phyloP scores from a whole-genome alignment of 2,797 vertebrate genomes.

The Meda fulgida region DNA sequence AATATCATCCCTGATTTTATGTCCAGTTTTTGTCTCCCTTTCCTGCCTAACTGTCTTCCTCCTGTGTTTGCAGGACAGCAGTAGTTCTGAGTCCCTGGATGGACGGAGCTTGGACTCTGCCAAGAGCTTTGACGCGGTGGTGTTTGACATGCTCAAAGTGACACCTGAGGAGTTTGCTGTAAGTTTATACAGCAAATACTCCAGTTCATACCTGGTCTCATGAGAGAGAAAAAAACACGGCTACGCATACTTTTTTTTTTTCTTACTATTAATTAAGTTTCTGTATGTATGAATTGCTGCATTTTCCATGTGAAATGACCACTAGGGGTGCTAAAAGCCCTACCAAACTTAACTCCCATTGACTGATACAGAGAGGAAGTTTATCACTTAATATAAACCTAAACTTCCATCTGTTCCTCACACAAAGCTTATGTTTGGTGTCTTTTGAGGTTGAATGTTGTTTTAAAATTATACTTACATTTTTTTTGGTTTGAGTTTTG shows the following conservation, averaged over 20 bases:
- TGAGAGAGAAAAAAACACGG: background rate
- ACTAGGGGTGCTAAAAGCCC: background rate
- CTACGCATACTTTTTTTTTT: background rate
- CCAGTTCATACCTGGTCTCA: background rate
- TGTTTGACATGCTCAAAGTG: slow-evolving; percentile 96
- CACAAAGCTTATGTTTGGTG: background rate
- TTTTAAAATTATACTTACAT: too few species aligned
- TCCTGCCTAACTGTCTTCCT: background rate
- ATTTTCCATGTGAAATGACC: background rate
- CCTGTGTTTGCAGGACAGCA: slow-evolving; percentile 77
- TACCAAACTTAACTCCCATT: background rate
- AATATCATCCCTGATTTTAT: background rate
- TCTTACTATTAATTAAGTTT: background rate
- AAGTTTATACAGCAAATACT: slow-evolving; percentile 70
- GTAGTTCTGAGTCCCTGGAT: slow-evolving; percentile 95
- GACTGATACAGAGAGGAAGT: background rate
- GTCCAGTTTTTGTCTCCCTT: background rate
- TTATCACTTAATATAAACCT: background rate
- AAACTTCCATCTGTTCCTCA: background rate
- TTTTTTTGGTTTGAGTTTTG: too few species aligned
- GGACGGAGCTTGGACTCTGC: slow-evolving; percentile 89
- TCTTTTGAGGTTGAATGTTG: background rate
- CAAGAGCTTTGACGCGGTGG: slow-evolving; percentile 95
- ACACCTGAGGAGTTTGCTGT: slow-evolving; percentile 97
- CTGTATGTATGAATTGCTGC: background rate